A percentile compares a stretch with the other conserved stretches of the same genome.
phyloP scores from a whole-genome alignment of 2,113 vertebrate species.

The Eurypyga helias region DNA sequence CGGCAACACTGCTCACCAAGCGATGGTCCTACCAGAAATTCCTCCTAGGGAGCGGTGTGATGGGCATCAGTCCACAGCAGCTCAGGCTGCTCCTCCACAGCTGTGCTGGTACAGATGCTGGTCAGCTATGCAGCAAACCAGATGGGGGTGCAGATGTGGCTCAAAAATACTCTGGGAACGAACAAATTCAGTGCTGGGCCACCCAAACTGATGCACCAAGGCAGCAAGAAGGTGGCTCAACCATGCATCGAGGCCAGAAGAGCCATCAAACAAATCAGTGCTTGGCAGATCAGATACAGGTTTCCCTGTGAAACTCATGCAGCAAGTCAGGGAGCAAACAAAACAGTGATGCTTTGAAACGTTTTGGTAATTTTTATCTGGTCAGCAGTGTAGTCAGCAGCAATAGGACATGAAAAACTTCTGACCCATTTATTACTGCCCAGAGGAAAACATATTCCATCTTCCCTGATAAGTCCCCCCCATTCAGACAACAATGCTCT shows the following conservation, averaged over 20 bases:
- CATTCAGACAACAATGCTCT: neutral
- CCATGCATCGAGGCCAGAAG: accelerated
- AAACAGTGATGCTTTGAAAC: neutral
- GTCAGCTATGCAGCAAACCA: neutral
- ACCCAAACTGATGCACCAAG: neutral
- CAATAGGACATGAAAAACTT: neutral
- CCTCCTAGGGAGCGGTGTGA: neutral
- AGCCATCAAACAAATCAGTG: neutral
- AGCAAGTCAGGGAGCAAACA: neutral
- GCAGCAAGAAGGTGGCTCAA: neutral
- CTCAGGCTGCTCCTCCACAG: neutral
- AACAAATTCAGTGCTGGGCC: neutral
- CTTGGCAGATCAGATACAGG: neutral
- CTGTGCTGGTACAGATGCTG: neutral
- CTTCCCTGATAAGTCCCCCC: neutral
- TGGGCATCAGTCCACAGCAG: accelerated
- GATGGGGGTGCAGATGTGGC: neutral
- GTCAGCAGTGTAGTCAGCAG: neutral
- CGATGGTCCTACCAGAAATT: neutral
- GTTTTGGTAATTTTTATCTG: neutral
- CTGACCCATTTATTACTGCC: neutral
- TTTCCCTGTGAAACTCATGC: neutral
- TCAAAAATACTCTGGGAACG: neutral
- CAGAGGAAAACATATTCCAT: neutral
- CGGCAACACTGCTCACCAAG: neutral